Evolutionary conservation across 2,888 invertebrate species (phyloP).

Genomic region (Ceramica pisi): DNA sequence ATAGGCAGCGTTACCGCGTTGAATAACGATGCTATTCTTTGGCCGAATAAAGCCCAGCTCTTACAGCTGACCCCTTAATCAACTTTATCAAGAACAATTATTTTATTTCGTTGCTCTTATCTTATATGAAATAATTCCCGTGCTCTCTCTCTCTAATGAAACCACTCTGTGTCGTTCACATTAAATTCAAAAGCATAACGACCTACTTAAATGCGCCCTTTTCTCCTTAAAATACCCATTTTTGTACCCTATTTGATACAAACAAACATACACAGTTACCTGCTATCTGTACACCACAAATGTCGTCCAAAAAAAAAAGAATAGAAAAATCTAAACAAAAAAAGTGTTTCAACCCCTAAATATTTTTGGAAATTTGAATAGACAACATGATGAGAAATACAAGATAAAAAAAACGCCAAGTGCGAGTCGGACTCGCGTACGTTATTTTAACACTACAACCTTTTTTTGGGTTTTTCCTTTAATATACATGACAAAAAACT

Average conservation of each 20-base stretch:
- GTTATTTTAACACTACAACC: too few relatives aligned
- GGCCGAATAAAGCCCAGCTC: too few relatives aligned
- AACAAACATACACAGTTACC: background rate
- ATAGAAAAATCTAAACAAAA: background rate
- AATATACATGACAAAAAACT: too few relatives aligned
- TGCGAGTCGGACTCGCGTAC: too few relatives aligned
- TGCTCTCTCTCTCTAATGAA: background rate
- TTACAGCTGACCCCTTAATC: background rate
- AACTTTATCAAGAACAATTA: background rate
- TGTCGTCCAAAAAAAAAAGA: conserved; percentile 2
- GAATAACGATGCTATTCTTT: too few relatives aligned
- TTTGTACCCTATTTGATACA: background rate
- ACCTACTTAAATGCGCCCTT: background rate
- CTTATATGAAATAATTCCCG: background rate
- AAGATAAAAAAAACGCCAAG: too few relatives aligned
- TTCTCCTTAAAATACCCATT: background rate
- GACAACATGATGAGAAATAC: too few relatives aligned
- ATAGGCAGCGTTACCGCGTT: too few relatives aligned
- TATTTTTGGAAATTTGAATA: too few relatives aligned
- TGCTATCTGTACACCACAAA: conserved; percentile 22
- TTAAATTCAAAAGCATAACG: conserved; percentile 6
- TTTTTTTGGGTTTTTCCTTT: too few relatives aligned
- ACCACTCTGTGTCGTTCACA: background rate
- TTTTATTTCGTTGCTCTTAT: background rate
- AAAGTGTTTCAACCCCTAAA: background rate